phyloP scores from a whole-genome alignment of 2,113 vertebrate species.

The Spea multiplicata region DNA sequence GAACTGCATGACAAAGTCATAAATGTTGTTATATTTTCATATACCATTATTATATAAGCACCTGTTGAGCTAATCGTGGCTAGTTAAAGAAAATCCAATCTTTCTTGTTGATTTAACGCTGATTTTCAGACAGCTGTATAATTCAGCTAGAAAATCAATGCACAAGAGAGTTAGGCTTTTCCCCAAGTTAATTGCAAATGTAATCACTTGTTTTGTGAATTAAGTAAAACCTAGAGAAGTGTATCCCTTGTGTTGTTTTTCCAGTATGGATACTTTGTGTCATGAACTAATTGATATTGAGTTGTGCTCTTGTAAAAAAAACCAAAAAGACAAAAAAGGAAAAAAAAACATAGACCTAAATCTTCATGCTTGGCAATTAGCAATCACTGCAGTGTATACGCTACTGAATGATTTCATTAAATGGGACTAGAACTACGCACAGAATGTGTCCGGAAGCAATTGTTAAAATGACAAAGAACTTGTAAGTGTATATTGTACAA shows the following conservation, averaged over 20 bases:
- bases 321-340: constrained; percentile 2
- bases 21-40: too few relatives aligned
- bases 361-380: constrained; percentile 16
- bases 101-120: constrained; percentile 39
- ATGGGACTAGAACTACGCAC: constrained; percentile 8
- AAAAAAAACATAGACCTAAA: neutral
- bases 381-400: constrained; percentile 26
- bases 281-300: constrained; percentile 46
- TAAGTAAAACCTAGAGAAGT: constrained; percentile 41
- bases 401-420: constrained; percentile 19
- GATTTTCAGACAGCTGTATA: constrained; percentile 37
- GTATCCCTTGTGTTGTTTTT: constrained; percentile 38
- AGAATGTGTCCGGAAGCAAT: constrained; percentile 11
- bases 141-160: constrained; percentile 47
- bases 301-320: constrained; percentile 37
- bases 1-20: neutral
- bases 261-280: constrained; percentile 38
- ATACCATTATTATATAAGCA: too few relatives aligned
- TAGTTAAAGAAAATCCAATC: constrained; percentile 32
- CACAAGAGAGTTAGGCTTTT: constrained; percentile 35
- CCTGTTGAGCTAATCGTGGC: constrained; percentile 34
- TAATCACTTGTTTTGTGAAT: constrained; percentile 33
- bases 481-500: too few relatives aligned
- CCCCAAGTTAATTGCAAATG: constrained; percentile 42
- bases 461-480: neutral